These are phyloP conservation scores for Anisognathus igniventris DNA, from an alignment of 2,797 vertebrate genomes.

Conservation along the genomic window DNA sequence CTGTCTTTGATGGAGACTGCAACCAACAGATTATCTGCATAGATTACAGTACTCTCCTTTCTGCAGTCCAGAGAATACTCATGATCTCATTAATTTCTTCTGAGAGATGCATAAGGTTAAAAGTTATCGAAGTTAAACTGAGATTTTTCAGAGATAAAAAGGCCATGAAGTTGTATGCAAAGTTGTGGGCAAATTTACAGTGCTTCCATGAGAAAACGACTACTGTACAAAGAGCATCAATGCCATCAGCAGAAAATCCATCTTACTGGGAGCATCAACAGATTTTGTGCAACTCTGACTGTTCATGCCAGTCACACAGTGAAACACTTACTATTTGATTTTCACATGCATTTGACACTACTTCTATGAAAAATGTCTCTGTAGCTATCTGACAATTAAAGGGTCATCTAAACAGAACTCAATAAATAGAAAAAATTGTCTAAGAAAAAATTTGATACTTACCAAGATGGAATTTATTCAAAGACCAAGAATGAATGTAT, in stretches of 20 bases:
- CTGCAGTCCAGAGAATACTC: neutral
- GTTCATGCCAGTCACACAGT: neutral
- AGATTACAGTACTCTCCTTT: neutral
- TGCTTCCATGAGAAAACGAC: neutral
- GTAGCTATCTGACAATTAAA: neutral
- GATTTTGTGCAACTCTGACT: neutral
- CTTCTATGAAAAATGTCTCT: neutral
- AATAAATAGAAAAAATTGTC: neutral
- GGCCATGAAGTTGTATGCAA: neutral
- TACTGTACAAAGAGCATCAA: neutral
- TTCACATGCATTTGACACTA: neutral
- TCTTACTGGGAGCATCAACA: neutral
- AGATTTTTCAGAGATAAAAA: neutral
- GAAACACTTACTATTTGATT: neutral
- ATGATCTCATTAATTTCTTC: neutral
- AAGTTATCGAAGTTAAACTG: neutral
- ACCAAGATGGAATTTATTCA: neutral
- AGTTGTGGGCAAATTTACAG: neutral
- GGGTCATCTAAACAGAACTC: neutral
- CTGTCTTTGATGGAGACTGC: neutral
- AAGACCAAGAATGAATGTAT: neutral
- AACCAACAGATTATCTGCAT: neutral
- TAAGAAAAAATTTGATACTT: neutral
- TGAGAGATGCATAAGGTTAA: neutral
- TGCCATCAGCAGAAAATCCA: neutral